These are phyloP conservation scores for Pyxicephalus adspersus DNA, from an alignment of 2,113 vertebrate species.

Conservation along the genomic window DNA sequence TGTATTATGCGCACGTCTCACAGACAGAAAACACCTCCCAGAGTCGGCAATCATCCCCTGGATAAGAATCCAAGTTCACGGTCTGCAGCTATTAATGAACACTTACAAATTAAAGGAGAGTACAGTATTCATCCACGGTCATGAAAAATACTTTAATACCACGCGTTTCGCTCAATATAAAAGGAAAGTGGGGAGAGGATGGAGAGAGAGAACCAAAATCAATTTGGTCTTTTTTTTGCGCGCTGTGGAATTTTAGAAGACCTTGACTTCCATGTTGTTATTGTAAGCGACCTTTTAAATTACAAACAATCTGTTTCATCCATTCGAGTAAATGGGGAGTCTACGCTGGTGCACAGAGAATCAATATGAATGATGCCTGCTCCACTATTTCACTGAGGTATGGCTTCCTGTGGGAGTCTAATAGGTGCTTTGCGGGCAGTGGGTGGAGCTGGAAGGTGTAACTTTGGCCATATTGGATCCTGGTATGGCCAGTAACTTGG, in stretches of 20 bases:
- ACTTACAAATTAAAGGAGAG: slow-evolving; percentile 32
- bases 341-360: background rate
- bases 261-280: slow-evolving; percentile 37
- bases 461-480: background rate
- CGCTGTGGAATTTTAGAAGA: too few species aligned
- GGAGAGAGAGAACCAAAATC: slow-evolving; percentile 29
- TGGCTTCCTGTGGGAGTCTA: slow-evolving; percentile 2
- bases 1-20: background rate
- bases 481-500: background rate
- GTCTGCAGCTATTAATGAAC: slow-evolving; percentile 32
- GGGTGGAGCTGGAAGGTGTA: background rate
- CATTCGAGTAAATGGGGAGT: slow-evolving; percentile 47
- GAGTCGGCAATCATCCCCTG: background rate
- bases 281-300: slow-evolving; percentile 48
- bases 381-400: slow-evolving; percentile 14
- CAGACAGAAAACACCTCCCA: slow-evolving; percentile 23
- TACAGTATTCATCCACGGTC: slow-evolving; percentile 5
- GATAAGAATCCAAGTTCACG: slow-evolving; percentile 1
- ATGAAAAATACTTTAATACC: slow-evolving; percentile 18
- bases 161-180: slow-evolving; percentile 10
- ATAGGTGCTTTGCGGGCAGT: background rate
- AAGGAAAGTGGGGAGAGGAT: background rate
- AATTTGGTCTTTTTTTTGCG: slow-evolving; percentile 38
- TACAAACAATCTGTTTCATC: slow-evolving; percentile 49
- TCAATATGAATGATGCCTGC: slow-evolving; percentile 24